A percentile compares a stretch with the other conserved stretches of the same genome.
phyloP scores from a whole-genome alignment of 23 tunicate genomes.

The Corella eumyota region DNA sequence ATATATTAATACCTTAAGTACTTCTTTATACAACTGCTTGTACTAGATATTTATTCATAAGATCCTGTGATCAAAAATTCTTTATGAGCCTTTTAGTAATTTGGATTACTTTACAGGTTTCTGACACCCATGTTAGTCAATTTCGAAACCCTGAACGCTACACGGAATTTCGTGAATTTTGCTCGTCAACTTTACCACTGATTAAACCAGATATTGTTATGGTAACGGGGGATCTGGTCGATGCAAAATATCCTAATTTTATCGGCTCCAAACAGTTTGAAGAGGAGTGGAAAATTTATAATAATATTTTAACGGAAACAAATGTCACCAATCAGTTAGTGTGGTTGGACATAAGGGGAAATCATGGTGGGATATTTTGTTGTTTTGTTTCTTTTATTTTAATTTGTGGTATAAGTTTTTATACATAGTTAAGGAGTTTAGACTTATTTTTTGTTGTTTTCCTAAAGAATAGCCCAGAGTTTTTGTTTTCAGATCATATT shows the following conservation, averaged over 20 bases:
- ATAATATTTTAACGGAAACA: conserved; percentile 38
- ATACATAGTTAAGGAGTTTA: no score
- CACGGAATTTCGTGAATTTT: conserved; percentile 63
- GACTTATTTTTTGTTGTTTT: no score
- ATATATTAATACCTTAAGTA: no score
- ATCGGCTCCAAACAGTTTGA: conserved; percentile 49
- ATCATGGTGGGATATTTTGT: conserved; percentile 66
- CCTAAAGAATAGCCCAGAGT: no score
- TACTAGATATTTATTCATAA: no score
- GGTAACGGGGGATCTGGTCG: conserved; percentile 97
- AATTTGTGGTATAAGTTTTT: no score
- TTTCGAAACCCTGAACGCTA: conserved; percentile 47
- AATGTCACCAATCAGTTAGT: conserved; percentile 37
- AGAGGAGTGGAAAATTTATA: conserved; percentile 78
- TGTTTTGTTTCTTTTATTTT: no score
- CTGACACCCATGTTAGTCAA: conserved; percentile 72
- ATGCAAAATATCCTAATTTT: conserved; percentile 67
- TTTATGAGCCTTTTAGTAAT: no score
- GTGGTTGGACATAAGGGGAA: conserved; percentile 92
- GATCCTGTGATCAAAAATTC: no score
- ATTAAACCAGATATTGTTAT: conserved; percentile 82
- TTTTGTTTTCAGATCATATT: no score
- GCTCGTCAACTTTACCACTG: conserved; percentile 27
- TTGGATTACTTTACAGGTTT: conserved; percentile 43
- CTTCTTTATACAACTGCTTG: no score